phyloP scores from a whole-genome alignment of 1,140 invertebrate species.

The Hylaeus volcanicus region DNA sequence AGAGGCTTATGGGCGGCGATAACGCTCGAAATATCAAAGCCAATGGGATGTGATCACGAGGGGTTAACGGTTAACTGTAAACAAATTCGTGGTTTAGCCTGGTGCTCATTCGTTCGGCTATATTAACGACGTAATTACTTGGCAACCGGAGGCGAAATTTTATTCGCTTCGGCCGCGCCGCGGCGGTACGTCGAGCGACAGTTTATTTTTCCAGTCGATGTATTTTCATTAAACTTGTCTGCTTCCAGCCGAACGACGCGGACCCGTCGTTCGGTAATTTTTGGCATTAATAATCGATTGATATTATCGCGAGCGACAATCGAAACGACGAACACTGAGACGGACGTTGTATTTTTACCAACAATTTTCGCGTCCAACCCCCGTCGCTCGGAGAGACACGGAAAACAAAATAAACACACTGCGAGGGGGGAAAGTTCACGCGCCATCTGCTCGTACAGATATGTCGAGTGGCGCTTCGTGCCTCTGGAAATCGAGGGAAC shows the following conservation, averaged over 20 bases:
- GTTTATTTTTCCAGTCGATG: background rate
- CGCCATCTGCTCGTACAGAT: conserved; percentile 27
- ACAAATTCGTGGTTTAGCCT: no score
- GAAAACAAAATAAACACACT: conserved; percentile 23
- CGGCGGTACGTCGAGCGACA: background rate
- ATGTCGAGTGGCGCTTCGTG: background rate
- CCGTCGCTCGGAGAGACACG: background rate
- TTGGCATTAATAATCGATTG: conserved; percentile 8
- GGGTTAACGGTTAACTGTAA: no score
- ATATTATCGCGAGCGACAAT: background rate
- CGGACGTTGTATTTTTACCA: background rate
- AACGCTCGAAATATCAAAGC: no score
- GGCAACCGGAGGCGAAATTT: background rate
- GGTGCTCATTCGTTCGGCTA: background rate
- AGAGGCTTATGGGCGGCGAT: no score
- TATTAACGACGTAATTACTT: background rate
- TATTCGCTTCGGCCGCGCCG: background rate
- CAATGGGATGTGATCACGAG: no score
- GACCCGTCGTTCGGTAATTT: background rate
- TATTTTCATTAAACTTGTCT: conserved; percentile 34
- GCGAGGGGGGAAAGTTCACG: conserved; percentile 21
- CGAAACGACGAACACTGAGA: background rate
- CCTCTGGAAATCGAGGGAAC: background rate
- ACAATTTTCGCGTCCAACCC: background rate
- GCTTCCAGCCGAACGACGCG: background rate